Evolutionary conservation across 2,113 vertebrate genomes (phyloP).

Genomic region (Spea multiplicata): DNA sequence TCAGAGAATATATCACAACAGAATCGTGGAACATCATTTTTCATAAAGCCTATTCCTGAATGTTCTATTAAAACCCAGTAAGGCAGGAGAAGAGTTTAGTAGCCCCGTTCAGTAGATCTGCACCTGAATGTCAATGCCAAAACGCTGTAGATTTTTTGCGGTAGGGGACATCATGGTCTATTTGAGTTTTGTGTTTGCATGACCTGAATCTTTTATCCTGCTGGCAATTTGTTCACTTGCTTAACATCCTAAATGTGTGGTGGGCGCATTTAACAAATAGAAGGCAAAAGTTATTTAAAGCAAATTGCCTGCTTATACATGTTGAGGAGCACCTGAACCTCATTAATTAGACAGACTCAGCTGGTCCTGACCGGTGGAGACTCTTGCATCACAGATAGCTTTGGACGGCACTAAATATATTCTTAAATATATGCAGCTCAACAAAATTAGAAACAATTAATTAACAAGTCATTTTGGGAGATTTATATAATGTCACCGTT

Average conservation of each 20-base stretch:
- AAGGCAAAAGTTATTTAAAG: constrained; percentile 43
- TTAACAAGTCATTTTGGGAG: no score
- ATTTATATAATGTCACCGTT: no score
- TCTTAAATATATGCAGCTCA: no score
- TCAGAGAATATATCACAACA: no score
- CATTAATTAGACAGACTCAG: constrained; percentile 40
- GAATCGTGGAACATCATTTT: no score
- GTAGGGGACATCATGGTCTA: constrained; percentile 45
- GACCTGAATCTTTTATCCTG: constrained; percentile 45
- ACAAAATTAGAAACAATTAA: no score
- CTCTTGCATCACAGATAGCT: not conserved
- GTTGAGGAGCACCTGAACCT: constrained; percentile 42
- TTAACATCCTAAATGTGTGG: constrained; percentile 45
- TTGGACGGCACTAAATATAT: no score
- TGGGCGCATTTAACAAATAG: constrained; percentile 46
- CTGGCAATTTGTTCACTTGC: constrained; percentile 48
- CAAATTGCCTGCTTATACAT: constrained; percentile 31
- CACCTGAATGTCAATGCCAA: constrained; percentile 24
- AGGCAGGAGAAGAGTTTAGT: constrained; percentile 14
- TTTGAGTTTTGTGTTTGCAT: constrained; percentile 47
- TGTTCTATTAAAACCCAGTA: not conserved
- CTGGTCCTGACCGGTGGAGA: constrained; percentile 9
- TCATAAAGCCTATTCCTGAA: not conserved
- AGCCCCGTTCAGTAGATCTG: constrained; percentile 31
- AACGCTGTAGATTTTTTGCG: constrained; percentile 22